These are phyloP conservation scores for Pantelozetes paolii DNA, from an alignment of 2,888 invertebrate genomes.

Conservation along the genomic window DNA sequence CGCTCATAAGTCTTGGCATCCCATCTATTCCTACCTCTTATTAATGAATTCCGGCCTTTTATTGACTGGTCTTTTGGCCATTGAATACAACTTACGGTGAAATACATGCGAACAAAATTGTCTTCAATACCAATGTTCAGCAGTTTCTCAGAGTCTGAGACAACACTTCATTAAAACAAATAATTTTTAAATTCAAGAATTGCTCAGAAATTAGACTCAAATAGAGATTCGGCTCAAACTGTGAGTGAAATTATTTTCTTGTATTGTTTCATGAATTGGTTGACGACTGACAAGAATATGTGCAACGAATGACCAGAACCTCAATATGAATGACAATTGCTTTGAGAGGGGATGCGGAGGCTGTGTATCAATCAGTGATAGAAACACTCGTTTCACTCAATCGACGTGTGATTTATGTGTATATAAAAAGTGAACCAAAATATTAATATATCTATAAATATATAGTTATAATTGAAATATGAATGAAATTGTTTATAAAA, in stretches of 20 bases:
- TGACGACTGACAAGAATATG: neutral
- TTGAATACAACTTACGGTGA: slow-evolving; percentile 10
- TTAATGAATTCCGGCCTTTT: slow-evolving; percentile 24
- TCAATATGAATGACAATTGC: too few species aligned
- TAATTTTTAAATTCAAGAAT: slow-evolving; percentile 22
- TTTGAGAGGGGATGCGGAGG: too few species aligned
- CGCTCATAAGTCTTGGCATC: slow-evolving; percentile 8
- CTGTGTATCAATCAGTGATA: too few species aligned
- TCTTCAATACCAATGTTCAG: neutral
- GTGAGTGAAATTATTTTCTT: slow-evolving; percentile 25
- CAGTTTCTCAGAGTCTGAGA: neutral
- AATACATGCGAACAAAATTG: neutral
- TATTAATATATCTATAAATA: slow-evolving; percentile 3
- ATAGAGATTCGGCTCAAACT: slow-evolving; percentile 30
- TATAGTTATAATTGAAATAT: neutral
- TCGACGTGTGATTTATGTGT: neutral
- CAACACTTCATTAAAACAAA: neutral
- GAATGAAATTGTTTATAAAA: neutral
- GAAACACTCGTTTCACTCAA: neutral
- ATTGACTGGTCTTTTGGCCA: slow-evolving; percentile 6
- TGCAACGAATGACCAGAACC: slow-evolving; percentile 21
- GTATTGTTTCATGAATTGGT: neutral
- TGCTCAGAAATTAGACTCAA: slow-evolving; percentile 24
- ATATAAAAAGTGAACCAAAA: slow-evolving; percentile 6
- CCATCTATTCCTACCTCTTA: neutral